Evolutionary conservation across 2,888 invertebrate species (phyloP).

Genomic region (Argyra leucocephala): DNA sequence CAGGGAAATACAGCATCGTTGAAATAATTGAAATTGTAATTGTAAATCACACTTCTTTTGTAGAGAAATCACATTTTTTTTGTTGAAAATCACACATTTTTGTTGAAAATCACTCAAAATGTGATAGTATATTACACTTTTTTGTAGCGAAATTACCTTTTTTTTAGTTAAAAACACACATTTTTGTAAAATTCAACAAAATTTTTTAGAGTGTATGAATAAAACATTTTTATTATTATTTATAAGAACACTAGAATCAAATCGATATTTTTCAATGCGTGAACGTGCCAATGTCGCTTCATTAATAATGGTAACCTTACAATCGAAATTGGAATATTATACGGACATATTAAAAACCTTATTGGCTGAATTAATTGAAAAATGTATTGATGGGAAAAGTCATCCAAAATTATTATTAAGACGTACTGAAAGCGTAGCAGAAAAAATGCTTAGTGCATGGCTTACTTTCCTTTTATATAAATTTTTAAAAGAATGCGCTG

Average conservation of each 20-base stretch:
- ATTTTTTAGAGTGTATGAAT: too few relatives aligned
- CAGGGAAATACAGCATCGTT: too few relatives aligned
- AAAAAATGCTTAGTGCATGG: constrained; percentile 99
- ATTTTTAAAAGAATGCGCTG: constrained; percentile 95
- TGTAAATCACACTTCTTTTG: too few relatives aligned
- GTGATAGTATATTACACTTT: too few relatives aligned
- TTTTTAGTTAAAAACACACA: too few relatives aligned
- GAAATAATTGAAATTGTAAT: too few relatives aligned
- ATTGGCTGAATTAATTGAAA: constrained; percentile 92
- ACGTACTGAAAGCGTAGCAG: constrained; percentile 96
- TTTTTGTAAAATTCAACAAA: too few relatives aligned
- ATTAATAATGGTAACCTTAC: constrained; percentile 94
- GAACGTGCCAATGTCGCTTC: constrained; percentile 97
- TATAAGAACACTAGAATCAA: constrained; percentile 93
- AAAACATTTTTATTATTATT: constrained; percentile 95
- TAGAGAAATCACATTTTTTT: too few relatives aligned
- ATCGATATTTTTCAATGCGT: constrained; percentile 83
- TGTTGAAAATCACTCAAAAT: too few relatives aligned
- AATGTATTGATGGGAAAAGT: constrained; percentile 95
- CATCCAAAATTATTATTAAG: constrained; percentile 88
- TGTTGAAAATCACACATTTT: too few relatives aligned
- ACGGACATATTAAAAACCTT: constrained; percentile 97
- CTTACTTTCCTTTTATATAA: constrained; percentile 97
- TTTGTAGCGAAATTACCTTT: too few relatives aligned
- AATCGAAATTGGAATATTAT: constrained; percentile 98